Base-by-base conservation (phyloP, 53 echinoderm and acorn worm species). In the Henricia sp. region DNA sequence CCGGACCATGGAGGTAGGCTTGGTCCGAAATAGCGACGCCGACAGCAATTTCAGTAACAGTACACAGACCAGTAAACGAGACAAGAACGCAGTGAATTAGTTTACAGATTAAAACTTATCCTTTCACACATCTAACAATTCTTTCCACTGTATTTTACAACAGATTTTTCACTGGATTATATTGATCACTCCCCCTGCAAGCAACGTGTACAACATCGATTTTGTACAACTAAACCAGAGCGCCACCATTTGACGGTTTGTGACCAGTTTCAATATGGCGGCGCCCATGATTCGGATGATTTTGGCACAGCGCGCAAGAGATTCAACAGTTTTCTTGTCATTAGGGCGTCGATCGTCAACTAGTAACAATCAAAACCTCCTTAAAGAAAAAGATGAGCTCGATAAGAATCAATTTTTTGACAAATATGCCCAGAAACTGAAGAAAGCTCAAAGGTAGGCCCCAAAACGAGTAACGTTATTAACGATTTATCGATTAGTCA, bases 351-450 rank as follows among this genome's bases (percentile, higher is more conserved):
- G 86, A 32, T 40, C 83, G 37, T 72, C 68, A 5, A 57, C 92
- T 29, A 46, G 58, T 16, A 9, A 42, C 24, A 36, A 39, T 30
- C 38, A 48, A 20, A 44, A 34, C 26, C 52, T 82, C 34, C 73
- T 67, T 21, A 62, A 85, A 32, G 85, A 73, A 57, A 36, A 32
- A 25, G 85, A 77, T 34, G 73, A 72, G 37, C 72, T 95, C 29
- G 64, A 74, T 26, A 76, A 77, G n/a, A 95, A 95, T 37, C 83
- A 86, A 6, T 95, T 64, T 83, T 84, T 82, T 41, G 88, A 87
- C 17, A 93, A 91, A 86, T 95, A 95, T 85, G 93, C 93, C 14
- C 80, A 92, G 24, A 95, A 93, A 77, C 85, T 95, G 6, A 85
- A 93, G 74, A 72, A 95, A 83, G 34, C 88, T 2, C 93, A 85